Base-by-base conservation (phyloP, 2,888 invertebrate genomes). In the Lomographa bimaculata region DNA sequence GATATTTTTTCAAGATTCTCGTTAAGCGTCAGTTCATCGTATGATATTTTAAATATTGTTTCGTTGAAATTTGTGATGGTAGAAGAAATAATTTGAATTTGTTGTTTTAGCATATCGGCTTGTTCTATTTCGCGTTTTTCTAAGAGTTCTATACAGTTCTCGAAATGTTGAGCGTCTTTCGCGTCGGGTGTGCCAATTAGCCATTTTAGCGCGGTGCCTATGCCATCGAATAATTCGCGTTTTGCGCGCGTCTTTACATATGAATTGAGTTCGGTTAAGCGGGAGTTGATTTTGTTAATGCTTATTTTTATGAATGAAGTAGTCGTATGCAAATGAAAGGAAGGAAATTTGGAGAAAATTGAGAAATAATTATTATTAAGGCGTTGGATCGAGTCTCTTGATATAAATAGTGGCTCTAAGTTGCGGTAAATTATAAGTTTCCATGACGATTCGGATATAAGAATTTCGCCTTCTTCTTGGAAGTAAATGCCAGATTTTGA, bases 141-240 rank as follows among this genome's bases (percentile, higher is more conserved):
- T 5, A 64, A 23, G 20, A 21, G 25, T 20, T 63, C 38, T 3
- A 64, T 64, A 29, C 61, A 64, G 25, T 61, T 42, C 5, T 61
- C 51, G 7, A 63, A 62, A 2, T 37, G 35, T 42, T 56, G 45
- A 0, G n/a, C n/a, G n/a, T n/a, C n/a, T n/a, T n/a, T n/a, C n/a
- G n/a, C n/a, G n/a, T n/a, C n/a, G n/a, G n/a, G 62, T 57, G 25
- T 62, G 57, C 40, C n/a, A n/a, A n/a, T 50, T 56, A 1, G 64
- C 57, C 21, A 65, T 60, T 0, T 62, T 61, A 8, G 63, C 64
- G 7, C 60, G 5, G 57, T 46, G 21, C 64, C 51, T 6, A 64
- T 19, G 4, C 54, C 64, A 14, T 65, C 57, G 5, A 62, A 7
- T 0, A 60, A 14, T 55, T 64, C 59, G 7, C 60, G 27, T 46